phyloP scores from a whole-genome alignment of 2,888 invertebrate species.

The Limnephilus lunatus region DNA sequence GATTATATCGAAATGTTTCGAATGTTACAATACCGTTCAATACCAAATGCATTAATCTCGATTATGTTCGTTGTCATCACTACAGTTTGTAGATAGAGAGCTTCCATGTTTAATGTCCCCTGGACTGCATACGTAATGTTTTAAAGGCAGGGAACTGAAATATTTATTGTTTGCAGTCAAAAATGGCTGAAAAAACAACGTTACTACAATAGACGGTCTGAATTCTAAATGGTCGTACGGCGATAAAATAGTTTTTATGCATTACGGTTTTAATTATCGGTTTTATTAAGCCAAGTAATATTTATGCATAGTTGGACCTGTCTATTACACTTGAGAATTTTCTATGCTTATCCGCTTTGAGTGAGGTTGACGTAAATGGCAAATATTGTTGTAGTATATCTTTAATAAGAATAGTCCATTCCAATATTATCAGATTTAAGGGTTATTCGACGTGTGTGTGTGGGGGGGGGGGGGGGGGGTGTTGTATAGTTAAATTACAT shows the following conservation, averaged over 20 bases:
- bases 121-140: background rate
- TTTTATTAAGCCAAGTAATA: background rate
- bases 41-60: background rate
- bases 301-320: background rate
- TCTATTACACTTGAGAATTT: background rate
- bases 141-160: background rate
- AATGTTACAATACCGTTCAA: background rate
- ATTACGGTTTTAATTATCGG: background rate
- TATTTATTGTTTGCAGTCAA: background rate
- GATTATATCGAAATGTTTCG: background rate
- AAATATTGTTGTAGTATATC: background rate
- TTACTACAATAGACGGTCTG: background rate
- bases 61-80: background rate
- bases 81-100: background rate
- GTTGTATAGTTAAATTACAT: too few relatives aligned
- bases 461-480: too few relatives aligned
- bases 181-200: background rate
- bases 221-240: background rate
- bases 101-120: background rate
- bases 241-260: background rate
- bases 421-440: background rate
- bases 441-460: too few relatives aligned
- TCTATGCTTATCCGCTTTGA: background rate
- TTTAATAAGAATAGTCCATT: background rate
- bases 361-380: background rate